A percentile compares a stretch with the other conserved stretches of the same genome.
Evolutionary conservation across 64 coral and sea anemone genomes (phyloP).

Genomic region (Orbicella faveolata): DNA sequence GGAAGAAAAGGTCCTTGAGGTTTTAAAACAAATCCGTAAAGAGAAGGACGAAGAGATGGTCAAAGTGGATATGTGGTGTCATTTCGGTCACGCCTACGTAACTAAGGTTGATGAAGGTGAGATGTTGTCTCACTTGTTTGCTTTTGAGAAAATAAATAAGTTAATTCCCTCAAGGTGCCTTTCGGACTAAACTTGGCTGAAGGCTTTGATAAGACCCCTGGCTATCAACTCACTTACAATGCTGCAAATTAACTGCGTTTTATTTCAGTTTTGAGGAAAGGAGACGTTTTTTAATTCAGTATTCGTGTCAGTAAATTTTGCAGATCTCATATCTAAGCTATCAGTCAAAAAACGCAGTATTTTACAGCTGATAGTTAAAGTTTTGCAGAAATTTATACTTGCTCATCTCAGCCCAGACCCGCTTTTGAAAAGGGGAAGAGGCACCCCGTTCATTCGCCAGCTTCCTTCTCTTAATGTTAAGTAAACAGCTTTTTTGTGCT

Average conservation of each 20-base stretch:
- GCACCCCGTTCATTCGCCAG: neutral
- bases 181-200: no score
- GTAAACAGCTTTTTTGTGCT: neutral
- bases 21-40: neutral
- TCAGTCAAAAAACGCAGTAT: no score
- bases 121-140: neutral
- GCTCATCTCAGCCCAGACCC: no score
- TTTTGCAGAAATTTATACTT: no score
- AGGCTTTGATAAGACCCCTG: no score
- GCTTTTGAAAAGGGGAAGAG: neutral
- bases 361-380: no score
- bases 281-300: neutral
- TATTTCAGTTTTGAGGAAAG: neutral
- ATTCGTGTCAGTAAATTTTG: no score
- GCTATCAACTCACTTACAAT: no score
- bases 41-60: neutral
- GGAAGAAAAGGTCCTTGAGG: slow-evolving; percentile 4
- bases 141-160: no score
- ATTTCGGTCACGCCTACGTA: slow-evolving; percentile 46
- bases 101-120: slow-evolving; percentile 43
- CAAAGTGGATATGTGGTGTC: slow-evolving; percentile 38
- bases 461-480: neutral
- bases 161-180: no score
- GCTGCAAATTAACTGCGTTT: no score
- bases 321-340: no score